Evolutionary conservation across 2,797 vertebrate species (phyloP).

Genomic region (Cacajao melanocephalus): DNA sequence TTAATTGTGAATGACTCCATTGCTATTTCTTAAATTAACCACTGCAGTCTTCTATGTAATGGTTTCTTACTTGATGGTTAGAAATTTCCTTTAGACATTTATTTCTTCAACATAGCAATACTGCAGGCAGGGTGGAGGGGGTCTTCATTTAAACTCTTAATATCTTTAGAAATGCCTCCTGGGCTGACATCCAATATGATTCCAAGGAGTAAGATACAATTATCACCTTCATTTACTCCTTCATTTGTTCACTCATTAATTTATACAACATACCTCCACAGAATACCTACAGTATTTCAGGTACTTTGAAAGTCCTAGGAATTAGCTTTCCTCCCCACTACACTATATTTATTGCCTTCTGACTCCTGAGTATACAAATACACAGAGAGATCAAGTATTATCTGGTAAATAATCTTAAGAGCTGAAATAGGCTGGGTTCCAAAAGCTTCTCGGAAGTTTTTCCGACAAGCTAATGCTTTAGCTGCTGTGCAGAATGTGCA

Average conservation of each 20-base stretch:
- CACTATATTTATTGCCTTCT: accelerated
- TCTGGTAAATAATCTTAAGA: background rate
- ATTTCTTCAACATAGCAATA: background rate
- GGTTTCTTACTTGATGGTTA: background rate
- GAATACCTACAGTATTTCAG: background rate
- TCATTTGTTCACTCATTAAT: background rate
- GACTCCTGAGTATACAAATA: background rate
- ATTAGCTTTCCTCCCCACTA: background rate
- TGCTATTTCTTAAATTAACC: background rate
- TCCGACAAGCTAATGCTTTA: background rate
- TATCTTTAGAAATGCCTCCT: background rate
- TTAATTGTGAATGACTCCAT: background rate
- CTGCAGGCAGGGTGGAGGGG: background rate
- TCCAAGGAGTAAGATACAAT: background rate
- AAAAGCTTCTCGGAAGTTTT: background rate
- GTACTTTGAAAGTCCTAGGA: background rate
- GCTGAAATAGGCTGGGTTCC: background rate
- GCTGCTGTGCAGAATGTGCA: background rate
- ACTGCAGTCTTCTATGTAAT: background rate
- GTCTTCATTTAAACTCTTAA: background rate
- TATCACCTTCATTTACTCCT: background rate
- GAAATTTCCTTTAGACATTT: background rate
- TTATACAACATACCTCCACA: background rate
- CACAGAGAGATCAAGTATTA: background rate
- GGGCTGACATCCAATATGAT: background rate